phyloP scores from a whole-genome alignment of 2,797 vertebrate species.

The Falco columbarius region DNA sequence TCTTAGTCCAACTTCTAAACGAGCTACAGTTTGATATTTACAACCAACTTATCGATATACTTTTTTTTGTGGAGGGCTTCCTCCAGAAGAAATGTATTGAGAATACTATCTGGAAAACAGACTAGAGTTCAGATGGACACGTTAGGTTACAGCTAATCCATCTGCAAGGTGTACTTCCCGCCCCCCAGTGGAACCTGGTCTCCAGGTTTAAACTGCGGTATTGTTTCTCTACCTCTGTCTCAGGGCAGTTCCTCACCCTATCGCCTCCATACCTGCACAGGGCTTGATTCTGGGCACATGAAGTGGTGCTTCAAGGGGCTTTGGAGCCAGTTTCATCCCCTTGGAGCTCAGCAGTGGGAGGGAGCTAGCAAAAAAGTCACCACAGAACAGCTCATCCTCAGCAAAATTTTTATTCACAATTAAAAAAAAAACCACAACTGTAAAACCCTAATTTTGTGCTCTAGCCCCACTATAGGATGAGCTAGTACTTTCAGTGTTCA shows the following conservation, averaged over 20 bases:
- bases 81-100: not conserved
- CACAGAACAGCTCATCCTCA: not conserved
- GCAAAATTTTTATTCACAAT: not conserved
- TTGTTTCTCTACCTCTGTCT: not conserved
- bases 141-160: not conserved
- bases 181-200: not conserved
- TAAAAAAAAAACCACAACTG: not conserved
- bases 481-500: not conserved
- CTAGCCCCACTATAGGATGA: not conserved
- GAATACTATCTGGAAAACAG: not conserved
- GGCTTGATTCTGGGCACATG: not conserved
- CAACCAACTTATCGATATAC: not conserved
- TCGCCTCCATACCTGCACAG: not conserved
- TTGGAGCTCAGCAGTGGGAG: not conserved
- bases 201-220: accelerated
- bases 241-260: not conserved
- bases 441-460: not conserved
- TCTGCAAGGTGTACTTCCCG: not conserved
- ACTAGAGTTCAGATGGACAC: not conserved
- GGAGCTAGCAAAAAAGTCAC: not conserved
- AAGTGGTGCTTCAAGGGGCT: not conserved
- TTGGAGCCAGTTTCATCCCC: not conserved
- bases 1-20: not conserved
- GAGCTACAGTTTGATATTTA: not conserved
- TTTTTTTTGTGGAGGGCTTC: accelerated